These are phyloP conservation scores for Liposcelis brunnea DNA, from an alignment of 2,888 invertebrate species.

Conservation along the genomic window DNA sequence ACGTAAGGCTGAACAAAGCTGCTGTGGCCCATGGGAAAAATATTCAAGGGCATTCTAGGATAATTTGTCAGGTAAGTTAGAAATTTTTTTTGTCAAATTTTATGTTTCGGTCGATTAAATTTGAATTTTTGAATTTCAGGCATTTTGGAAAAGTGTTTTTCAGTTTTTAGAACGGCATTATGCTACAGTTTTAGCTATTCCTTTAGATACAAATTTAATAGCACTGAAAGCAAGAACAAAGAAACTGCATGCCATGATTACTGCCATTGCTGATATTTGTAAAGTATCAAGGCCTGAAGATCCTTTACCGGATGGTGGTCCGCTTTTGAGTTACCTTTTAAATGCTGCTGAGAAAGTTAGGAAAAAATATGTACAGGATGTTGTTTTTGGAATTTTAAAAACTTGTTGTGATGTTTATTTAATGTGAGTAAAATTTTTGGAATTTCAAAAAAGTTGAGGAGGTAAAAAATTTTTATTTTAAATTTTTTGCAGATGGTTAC, in stretches of 20 bases:
- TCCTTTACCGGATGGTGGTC: background rate
- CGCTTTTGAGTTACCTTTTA: conserved; percentile 1
- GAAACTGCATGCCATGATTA: background rate
- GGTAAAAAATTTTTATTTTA: background rate
- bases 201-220: background rate
- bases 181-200: background rate
- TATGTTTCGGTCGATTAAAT: background rate
- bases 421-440: background rate
- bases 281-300: background rate
- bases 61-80: background rate
- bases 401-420: background rate
- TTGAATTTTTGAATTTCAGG: background rate
- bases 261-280: background rate
- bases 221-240: background rate
- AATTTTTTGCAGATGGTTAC: background rate
- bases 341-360: background rate
- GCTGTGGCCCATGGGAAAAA: background rate
- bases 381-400: background rate
- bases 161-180: background rate
- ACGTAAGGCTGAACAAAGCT: background rate
- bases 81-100: background rate
- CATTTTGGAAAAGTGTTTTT: conserved; percentile 1
- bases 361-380: background rate
- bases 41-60: background rate
- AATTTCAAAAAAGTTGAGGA: background rate